Evolutionary conservation across 2,797 vertebrate genomes (phyloP).

Genomic region (Saxicola maurus): DNA sequence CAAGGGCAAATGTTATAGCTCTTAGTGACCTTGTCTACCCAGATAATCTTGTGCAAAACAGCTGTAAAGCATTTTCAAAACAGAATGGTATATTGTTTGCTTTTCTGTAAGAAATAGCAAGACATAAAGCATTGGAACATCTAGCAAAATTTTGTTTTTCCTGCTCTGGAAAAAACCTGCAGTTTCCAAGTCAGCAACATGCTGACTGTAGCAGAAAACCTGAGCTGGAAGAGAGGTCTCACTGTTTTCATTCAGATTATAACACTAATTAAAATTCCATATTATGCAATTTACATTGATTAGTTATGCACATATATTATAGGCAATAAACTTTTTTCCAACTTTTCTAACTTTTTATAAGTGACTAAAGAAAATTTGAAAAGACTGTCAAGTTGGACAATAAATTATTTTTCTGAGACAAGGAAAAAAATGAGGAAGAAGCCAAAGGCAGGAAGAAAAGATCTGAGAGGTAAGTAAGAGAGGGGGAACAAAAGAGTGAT

Average conservation of each 20-base stretch:
- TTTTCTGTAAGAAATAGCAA: background rate
- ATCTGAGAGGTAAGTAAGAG: background rate
- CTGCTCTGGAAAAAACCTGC: background rate
- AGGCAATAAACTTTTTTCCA: background rate
- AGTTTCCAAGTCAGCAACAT: background rate
- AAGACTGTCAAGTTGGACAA: background rate
- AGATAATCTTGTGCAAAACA: background rate
- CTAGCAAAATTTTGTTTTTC: background rate
- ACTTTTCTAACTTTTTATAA: background rate
- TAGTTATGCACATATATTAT: background rate
- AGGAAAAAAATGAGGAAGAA: accelerated
- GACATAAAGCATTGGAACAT: background rate
- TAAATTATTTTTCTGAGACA: background rate
- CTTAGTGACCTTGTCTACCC: background rate
- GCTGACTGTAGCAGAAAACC: background rate
- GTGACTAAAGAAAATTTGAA: background rate
- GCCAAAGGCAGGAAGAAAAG: background rate
- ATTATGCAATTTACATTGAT: background rate
- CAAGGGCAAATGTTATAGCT: background rate
- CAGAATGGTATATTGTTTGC: background rate
- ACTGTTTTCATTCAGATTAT: background rate
- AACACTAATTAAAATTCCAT: background rate
- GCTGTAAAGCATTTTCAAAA: background rate
- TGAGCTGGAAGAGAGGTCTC: background rate
- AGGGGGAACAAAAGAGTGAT: background rate